Percentiles rank a stretch among this genome's conserved stretches.
Evolutionary conservation across 2,888 invertebrate genomes (phyloP).

Genomic region (Nomada fucata): DNA sequence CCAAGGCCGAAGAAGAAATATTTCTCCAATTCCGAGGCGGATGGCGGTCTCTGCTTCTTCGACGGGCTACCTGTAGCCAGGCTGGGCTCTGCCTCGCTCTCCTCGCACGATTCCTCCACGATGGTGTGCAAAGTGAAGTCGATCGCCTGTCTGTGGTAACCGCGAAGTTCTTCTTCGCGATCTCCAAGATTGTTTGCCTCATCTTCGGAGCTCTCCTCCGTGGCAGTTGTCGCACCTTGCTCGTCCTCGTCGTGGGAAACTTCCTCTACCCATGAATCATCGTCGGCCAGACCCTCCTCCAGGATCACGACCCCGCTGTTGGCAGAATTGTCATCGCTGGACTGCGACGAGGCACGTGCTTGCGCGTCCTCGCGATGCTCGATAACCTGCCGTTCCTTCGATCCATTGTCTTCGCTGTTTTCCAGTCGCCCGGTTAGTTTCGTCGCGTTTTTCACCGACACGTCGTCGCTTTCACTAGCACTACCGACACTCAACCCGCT

Average conservation of each 20-base stretch:
- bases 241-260: constrained; percentile 92
- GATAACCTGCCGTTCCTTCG: constrained; percentile 60
- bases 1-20: constrained; percentile 95
- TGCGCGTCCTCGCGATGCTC: constrained; percentile 60
- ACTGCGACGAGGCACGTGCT: constrained; percentile 67
- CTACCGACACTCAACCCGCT: constrained; percentile 81
- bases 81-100: constrained; percentile 92
- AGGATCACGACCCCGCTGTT: constrained; percentile 88
- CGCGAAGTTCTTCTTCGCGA: constrained; percentile 92
- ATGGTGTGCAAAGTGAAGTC: constrained; percentile 97
- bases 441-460: constrained; percentile 76
- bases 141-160: constrained; percentile 92
- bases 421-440: constrained; percentile 61
- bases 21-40: constrained; percentile 94
- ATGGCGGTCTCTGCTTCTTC: constrained; percentile 88
- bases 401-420: constrained; percentile 55
- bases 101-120: constrained; percentile 97
- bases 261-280: constrained; percentile 97
- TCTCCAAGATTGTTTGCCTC: constrained; percentile 86
- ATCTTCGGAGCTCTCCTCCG: constrained; percentile 89
- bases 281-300: constrained; percentile 94
- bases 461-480: constrained; percentile 82
- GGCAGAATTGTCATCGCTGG: constrained; percentile 86
- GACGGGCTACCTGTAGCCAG: constrained; percentile 81
- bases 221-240: constrained; percentile 87